Evolutionary conservation across 2,113 vertebrate species (phyloP), one percentile per base, ranked within the genome.

Genomic region (Pterocles burchelli): DNA sequence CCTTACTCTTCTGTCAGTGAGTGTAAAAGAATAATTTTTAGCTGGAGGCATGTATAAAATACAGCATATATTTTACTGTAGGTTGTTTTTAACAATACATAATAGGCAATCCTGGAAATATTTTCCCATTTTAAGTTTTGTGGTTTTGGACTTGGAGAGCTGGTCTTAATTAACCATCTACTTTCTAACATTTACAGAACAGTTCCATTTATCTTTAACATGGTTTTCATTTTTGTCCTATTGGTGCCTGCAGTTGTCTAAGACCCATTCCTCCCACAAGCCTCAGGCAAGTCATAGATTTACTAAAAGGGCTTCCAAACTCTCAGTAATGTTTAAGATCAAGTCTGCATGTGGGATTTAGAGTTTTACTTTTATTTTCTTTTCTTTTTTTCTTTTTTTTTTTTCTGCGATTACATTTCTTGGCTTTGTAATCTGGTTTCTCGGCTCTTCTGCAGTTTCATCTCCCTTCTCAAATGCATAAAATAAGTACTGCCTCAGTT

Each of bases 71-170:
- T 98, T 98, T 98, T 96, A 97, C 96, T 95, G 92, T 73, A 92
- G 92, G 21, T 89, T 96, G 97, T 98, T 98, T 93, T 95, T 92
- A 97, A 98, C 97, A 97, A 97, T 97, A 96, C 90, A 97, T 97
- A 98, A 98, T 98, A 96, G 97, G 97, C 97, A 98, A 98, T 98
- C 97, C 98, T 98, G 97, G 97, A 98, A 98, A 97, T 97, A 98
- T 98, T 98, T 98, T 98, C 96, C 97, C 97, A 98, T 98, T 98
- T 98, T 98, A 97, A 97, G 95, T 98, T 98, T 96, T 98, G 98
- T 98, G 98, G 98, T 97, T 98, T 98, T 96, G 95, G 95, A 98
- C 94, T 92, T 92, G 81, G 97, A 98, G 97, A 96, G 93, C 98
- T 98, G 98, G 96, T 98, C 97, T 97, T 98, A 98, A 98, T 98